phyloP scores from a whole-genome alignment of 2,888 invertebrate genomes.

The Leptopilina syphax region DNA sequence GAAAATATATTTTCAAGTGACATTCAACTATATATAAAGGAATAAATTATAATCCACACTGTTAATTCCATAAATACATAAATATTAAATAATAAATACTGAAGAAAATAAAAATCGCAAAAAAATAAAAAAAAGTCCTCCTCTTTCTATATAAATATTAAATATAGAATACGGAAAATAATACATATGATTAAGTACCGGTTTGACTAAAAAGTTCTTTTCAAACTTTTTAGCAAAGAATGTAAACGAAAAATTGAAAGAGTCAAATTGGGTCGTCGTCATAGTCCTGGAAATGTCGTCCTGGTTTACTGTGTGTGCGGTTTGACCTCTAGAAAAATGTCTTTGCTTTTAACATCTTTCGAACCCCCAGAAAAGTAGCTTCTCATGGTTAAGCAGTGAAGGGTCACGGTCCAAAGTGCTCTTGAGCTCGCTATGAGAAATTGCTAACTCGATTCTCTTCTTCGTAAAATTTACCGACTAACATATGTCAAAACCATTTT shows the following conservation, averaged over 20 bases:
- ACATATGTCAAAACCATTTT: slow-evolving; percentile 14
- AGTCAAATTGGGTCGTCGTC: slow-evolving; percentile 16
- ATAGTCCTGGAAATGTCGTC: slow-evolving; percentile 29
- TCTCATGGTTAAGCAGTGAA: slow-evolving; percentile 29
- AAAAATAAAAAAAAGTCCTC: too few species aligned
- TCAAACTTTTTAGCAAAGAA: not conserved
- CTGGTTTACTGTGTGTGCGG: slow-evolving; percentile 2
- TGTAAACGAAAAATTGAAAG: slow-evolving; percentile 23
- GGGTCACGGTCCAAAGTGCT: slow-evolving; percentile 25
- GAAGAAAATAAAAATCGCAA: too few species aligned
- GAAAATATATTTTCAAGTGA: too few species aligned
- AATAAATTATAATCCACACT: too few species aligned
- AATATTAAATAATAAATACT: too few species aligned
- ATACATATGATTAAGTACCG: too few species aligned
- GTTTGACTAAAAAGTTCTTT: not conserved
- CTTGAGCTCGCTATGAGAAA: slow-evolving; percentile 26
- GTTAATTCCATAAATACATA: too few species aligned
- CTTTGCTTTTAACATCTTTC: slow-evolving; percentile 28
- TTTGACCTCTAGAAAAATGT: slow-evolving; percentile 31
- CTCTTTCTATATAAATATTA: too few species aligned
- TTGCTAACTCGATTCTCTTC: slow-evolving; percentile 32
- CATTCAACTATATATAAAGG: too few species aligned
- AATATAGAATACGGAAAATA: too few species aligned
- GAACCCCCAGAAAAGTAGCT: slow-evolving; percentile 6
- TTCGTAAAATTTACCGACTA: slow-evolving; percentile 27